Base-by-base conservation (phyloP, 2,113 vertebrate species). In the Sigmodon hispidus region DNA sequence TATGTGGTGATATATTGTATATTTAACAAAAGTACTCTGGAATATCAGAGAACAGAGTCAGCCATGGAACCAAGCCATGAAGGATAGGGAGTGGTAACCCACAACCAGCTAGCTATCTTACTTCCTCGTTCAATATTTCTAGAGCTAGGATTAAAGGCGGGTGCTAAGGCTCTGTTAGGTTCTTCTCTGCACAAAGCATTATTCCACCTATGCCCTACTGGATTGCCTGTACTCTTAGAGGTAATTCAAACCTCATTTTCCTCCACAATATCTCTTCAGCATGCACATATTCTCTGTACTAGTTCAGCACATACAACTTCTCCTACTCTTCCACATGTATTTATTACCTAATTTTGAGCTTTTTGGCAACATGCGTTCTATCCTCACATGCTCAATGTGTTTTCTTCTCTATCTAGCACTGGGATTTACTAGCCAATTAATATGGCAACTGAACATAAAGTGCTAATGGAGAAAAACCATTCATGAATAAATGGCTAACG, bases 401-500 rank as follows among this genome's bases (percentile, higher is more conserved):
- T 69, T 79, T 95, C 45, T 81, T 91, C 50, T 83, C n/a, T 77
- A 45, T 72, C 4, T 61, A 81, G 29, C 26, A n/a, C 11, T 94
- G n/a, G 15, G 73, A 92, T 77, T 87, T 55, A 93, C 61, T 75
- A 88, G 45, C 7, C 26, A 96, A 85, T 59, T 80, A 92, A 84
- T 89, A 22, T 76, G 45, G 87, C 5, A 90, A 19, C 40, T 70
- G 93, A 31, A 52, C 87, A 48, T 45, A 72, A 93, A 12, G 91
- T 34, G 40, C 36, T 83, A 93, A 61, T 59, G 16, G 1, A n/a
- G 36, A 19, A 21, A 70, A 70, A 26, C 24, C 26, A 57, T n/a
- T n/a, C n/a, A 57, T 57, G 5, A 19, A 57, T 57, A 57, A 21
- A 57, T 57, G 40, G 40, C 31, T 86, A 93, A 61, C 48, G n/a